phyloP scores from a whole-genome alignment of 2,888 invertebrate genomes.

The Anaspis maculata region DNA sequence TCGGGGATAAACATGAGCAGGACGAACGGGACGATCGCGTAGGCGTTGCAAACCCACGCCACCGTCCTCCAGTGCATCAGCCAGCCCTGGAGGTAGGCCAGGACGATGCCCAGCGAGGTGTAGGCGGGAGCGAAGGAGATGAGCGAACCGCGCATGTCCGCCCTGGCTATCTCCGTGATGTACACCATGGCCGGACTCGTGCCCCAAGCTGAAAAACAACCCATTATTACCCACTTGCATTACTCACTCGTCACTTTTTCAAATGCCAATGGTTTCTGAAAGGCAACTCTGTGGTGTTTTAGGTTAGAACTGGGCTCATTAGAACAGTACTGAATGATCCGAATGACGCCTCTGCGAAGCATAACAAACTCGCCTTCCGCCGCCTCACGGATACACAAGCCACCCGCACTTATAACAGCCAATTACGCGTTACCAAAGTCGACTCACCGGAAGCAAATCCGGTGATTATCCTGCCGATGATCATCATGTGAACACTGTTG shows the following conservation, averaged over 20 bases:
- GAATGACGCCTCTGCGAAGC: no score
- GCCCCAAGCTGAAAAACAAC: constrained; percentile 45
- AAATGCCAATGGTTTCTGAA: no score
- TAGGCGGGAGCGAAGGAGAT: constrained; percentile 51
- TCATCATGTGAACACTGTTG: constrained; percentile 42
- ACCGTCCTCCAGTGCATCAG: constrained; percentile 47
- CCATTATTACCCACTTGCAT: no score
- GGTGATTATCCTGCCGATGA: constrained; percentile 46
- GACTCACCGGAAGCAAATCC: constrained; percentile 48
- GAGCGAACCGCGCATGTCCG: constrained; percentile 50
- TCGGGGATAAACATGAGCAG: constrained; percentile 48
- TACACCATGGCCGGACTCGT: constrained; percentile 54
- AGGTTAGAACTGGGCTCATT: no score
- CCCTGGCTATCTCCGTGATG: constrained; percentile 52
- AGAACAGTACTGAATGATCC: no score
- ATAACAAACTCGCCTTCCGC: no score
- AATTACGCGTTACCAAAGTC: no score
- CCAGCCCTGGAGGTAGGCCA: constrained; percentile 48
- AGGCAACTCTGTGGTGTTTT: no score
- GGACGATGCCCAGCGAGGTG: constrained; percentile 50
- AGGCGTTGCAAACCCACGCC: constrained; percentile 48
- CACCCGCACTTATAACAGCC: no score
- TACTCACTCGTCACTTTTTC: no score
- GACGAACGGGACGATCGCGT: constrained; percentile 45
- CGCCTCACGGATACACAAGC: no score